Evolutionary conservation across 2,888 invertebrate genomes (phyloP).

Genomic region (Phengaris alcon): DNA sequence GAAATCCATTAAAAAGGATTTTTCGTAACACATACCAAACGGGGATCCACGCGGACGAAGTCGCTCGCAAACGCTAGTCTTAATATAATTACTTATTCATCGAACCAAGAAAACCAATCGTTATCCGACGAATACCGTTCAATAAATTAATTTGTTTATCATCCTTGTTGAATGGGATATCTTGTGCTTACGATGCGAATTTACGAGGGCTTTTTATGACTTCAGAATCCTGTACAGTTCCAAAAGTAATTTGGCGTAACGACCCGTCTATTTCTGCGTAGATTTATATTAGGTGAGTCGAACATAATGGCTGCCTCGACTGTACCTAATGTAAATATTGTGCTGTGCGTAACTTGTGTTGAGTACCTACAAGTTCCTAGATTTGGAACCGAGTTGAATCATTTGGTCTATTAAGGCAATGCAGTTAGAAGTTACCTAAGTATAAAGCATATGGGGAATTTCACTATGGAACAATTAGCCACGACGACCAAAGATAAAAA

Average conservation of each 20-base stretch:
- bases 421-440: too few species aligned
- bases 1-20: too few species aligned
- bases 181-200: conserved; percentile 36
- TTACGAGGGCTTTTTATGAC: conserved; percentile 43
- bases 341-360: neutral
- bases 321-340: conserved; percentile 19
- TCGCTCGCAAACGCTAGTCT: too few species aligned
- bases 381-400: too few species aligned
- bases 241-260: conserved; percentile 40
- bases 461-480: too few species aligned
- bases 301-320: neutral
- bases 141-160: conserved; percentile 36
- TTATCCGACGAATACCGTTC: neutral
- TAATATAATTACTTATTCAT: neutral
- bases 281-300: conserved; percentile 19
- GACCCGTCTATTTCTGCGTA: conserved; percentile 36
- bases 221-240: conserved; percentile 35
- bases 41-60: too few species aligned
- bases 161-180: conserved; percentile 33
- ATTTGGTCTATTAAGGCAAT: too few species aligned
- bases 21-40: too few species aligned
- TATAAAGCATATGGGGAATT: too few species aligned
- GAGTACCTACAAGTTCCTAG: neutral
- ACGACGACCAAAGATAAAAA: too few species aligned
- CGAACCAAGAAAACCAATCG: conserved; percentile 22